A percentile compares a stretch with the other conserved stretches of the same genome.
Evolutionary conservation across 2,888 invertebrate genomes (phyloP).

Genomic region (Drosophila colorata): DNA sequence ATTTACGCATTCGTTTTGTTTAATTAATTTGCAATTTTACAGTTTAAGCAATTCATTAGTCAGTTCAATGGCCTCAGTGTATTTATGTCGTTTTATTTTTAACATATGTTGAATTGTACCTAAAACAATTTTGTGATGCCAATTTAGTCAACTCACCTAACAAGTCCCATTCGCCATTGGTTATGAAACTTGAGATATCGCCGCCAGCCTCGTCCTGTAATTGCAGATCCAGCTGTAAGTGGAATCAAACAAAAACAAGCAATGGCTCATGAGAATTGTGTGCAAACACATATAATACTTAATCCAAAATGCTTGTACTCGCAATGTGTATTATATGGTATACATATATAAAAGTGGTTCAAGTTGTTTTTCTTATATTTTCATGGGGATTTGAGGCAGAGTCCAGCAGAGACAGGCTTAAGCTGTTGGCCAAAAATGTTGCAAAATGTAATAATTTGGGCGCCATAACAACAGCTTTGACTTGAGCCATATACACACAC

Average conservation of each 20-base stretch:
- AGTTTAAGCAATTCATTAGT: too few species aligned
- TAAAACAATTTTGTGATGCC: background rate
- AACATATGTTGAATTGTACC: background rate
- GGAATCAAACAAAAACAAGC: conserved; percentile 27
- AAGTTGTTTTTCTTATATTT: conserved; percentile 32
- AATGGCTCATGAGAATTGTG: conserved; percentile 15
- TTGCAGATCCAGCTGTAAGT: conserved; percentile 94
- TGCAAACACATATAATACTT: conserved; percentile 5
- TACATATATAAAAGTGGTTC: conserved; percentile 7
- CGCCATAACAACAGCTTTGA: conserved; percentile 45
- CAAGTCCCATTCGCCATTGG: conserved; percentile 99
- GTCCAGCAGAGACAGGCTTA: conserved; percentile 47
- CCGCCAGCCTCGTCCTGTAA: conserved; percentile 96
- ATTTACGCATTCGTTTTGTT: background rate
- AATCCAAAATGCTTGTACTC: conserved; percentile 15
- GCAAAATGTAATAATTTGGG: conserved; percentile 53
- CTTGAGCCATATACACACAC: conserved; percentile 1
- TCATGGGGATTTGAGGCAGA: conserved; percentile 45
- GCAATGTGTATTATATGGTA: background rate
- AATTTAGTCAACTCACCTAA: conserved; percentile 89
- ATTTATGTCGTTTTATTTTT: background rate
- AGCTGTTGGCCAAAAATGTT: conserved; percentile 56
- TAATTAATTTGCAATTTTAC: conserved; percentile 15
- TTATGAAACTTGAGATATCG: conserved; percentile 98
- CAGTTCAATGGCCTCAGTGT: conserved; percentile 9